Conservation (phyloP, 2,888 invertebrate species). For the Rambutsinella grinnellia region DNA sequence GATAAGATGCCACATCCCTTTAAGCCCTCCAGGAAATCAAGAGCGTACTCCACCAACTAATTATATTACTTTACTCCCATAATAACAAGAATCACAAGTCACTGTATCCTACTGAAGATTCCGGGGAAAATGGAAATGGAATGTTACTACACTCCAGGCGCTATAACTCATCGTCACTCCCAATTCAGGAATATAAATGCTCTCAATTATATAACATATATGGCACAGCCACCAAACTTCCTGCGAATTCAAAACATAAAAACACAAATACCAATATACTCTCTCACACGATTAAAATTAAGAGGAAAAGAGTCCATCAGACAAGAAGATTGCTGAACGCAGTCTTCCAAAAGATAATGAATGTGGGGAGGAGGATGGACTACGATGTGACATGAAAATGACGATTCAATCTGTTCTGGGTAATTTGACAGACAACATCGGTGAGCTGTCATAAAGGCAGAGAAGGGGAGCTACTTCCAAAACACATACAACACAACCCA, state of each 20-base stretch:
- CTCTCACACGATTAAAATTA: slow-evolving; percentile 43
- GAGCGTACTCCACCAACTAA: slow-evolving; percentile 50
- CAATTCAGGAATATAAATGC: slow-evolving; percentile 25
- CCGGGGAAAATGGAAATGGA: no score
- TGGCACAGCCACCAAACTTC: not conserved
- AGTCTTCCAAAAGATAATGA: slow-evolving; percentile 40
- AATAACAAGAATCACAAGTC: slow-evolving; percentile 38
- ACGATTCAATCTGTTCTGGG: slow-evolving; percentile 58
- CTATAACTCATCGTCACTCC: slow-evolving; percentile 56
- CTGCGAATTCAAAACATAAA: slow-evolving; percentile 12
- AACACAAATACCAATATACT: slow-evolving; percentile 20
- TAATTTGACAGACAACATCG: slow-evolving; percentile 62
- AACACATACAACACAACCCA: slow-evolving; percentile 2
- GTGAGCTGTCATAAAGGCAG: slow-evolving; percentile 55
- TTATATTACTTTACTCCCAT: slow-evolving; percentile 33
- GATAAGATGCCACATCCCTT: slow-evolving; percentile 54
- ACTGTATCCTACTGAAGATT: slow-evolving; percentile 9
- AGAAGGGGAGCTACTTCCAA: slow-evolving; percentile 9
- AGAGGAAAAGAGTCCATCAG: slow-evolving; percentile 16
- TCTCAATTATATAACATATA: no score
- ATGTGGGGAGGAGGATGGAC: slow-evolving; percentile 41
- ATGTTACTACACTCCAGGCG: slow-evolving; percentile 31
- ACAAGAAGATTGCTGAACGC: slow-evolving; percentile 22
- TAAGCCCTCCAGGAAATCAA: slow-evolving; percentile 50
- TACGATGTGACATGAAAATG: slow-evolving; percentile 52